These are phyloP conservation scores for Pseudochirops corinnae DNA, from an alignment of 2,797 vertebrate species.

Conservation along the genomic window DNA sequence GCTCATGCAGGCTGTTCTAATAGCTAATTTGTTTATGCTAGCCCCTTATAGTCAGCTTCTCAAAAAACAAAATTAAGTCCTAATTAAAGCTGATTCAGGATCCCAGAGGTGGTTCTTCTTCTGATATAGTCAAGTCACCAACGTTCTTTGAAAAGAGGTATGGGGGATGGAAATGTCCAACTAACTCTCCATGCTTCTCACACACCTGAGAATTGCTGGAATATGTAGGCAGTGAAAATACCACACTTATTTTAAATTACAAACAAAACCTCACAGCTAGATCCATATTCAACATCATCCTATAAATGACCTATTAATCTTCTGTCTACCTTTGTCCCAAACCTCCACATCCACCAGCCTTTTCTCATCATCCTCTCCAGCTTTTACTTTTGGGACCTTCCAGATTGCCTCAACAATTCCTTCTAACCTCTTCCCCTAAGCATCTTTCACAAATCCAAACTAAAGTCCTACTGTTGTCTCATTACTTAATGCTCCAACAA, in stretches of 20 bases:
- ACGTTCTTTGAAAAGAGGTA: background rate
- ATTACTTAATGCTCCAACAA: background rate
- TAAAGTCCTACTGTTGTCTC: background rate
- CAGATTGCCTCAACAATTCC: background rate
- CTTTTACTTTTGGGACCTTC: background rate
- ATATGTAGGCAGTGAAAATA: background rate
- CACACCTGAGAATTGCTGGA: background rate
- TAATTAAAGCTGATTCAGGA: slow-evolving; percentile 17
- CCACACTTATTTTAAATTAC: background rate
- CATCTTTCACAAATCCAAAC: background rate
- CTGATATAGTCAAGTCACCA: slow-evolving; percentile 5
- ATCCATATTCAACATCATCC: background rate
- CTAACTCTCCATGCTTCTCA: background rate
- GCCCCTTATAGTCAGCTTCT: slow-evolving; percentile 32
- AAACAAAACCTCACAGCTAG: background rate
- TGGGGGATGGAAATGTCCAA: background rate
- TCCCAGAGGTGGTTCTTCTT: slow-evolving; percentile 21
- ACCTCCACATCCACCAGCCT: no score
- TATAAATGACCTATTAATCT: background rate
- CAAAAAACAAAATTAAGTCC: slow-evolving; percentile 25
- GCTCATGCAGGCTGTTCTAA: background rate
- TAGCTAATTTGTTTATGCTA: slow-evolving; percentile 37
- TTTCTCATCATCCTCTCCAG: no score
- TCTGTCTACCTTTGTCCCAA: background rate
- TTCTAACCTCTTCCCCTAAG: background rate